phyloP scores from a whole-genome alignment of 2,113 vertebrate species.

The Leptocoma aspasia region DNA sequence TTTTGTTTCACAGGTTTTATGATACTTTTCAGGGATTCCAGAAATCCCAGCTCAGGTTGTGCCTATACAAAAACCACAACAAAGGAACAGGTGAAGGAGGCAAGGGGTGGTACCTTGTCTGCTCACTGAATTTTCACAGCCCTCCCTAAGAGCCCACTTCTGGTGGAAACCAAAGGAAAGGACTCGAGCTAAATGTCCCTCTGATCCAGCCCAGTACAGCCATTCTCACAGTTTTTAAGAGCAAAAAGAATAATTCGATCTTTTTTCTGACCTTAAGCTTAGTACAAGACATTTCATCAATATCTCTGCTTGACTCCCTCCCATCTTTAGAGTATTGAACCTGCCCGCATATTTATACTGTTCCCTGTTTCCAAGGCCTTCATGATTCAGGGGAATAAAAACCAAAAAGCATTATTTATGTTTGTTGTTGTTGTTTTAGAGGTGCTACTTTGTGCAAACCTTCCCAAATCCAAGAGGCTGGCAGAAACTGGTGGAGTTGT shows the following conservation, averaged over 20 bases:
- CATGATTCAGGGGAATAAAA: not conserved
- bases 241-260: not conserved
- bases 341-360: not conserved
- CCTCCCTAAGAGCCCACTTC: not conserved
- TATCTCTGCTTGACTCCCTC: not conserved
- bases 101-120: not conserved
- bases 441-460: not conserved
- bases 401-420: not conserved
- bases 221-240: not conserved
- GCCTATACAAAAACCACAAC: fast-evolving
- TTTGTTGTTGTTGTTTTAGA: not conserved
- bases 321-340: not conserved
- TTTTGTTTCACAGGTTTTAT: not conserved
- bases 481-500: not conserved
- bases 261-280: not conserved
- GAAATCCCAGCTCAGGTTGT: not conserved
- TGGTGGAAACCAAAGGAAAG: not conserved
- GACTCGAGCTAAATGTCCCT: not conserved
- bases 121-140: not conserved
- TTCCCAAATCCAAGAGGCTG: not conserved
- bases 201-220: not conserved
- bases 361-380: not conserved
- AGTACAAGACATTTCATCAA: not conserved
- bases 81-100: fast-evolving
- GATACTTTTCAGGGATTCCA: not conserved